A percentile compares a stretch with the other conserved stretches of the same genome.
Conservation (phyloP, 92 coral and sea anemone genomes). For the Plumapathes pennacea region DNA sequence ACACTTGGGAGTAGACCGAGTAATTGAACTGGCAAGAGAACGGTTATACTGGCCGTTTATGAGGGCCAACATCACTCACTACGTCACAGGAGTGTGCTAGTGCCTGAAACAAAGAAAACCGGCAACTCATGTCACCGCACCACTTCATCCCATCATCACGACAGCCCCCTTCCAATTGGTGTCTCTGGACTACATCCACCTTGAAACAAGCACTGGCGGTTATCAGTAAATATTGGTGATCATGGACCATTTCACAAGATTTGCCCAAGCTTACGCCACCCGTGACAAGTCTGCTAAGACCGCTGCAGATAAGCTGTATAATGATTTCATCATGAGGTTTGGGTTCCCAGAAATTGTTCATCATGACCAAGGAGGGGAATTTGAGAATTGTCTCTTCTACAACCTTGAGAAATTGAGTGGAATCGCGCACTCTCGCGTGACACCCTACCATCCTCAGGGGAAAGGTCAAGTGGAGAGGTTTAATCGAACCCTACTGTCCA, state of each 20-base stretch:
- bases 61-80: slow-evolving; percentile 33
- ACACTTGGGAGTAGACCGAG: slow-evolving; percentile 32
- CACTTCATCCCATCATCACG: slow-evolving; percentile 22
- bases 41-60: slow-evolving; percentile 39
- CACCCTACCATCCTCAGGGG: slow-evolving; percentile 54
- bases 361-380: slow-evolving; percentile 57
- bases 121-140: slow-evolving; percentile 5
- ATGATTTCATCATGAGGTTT: slow-evolving; percentile 43
- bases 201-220: slow-evolving; percentile 33
- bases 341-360: slow-evolving; percentile 45
- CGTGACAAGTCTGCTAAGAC: slow-evolving; percentile 30
- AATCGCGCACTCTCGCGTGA: slow-evolving; percentile 41
- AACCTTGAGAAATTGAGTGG: slow-evolving; percentile 58
- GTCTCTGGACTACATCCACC: slow-evolving; percentile 34
- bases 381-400: slow-evolving; percentile 55
- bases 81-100: slow-evolving; percentile 17
- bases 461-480: slow-evolving; percentile 50
- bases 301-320: slow-evolving; percentile 38
- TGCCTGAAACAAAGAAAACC: slow-evolving; percentile 41
- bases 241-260: slow-evolving; percentile 41
- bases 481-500: slow-evolving; percentile 51
- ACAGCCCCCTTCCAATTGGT: slow-evolving; percentile 48
- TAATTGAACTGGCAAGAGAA: slow-evolving; percentile 22
- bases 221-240: slow-evolving; percentile 34
- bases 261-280: slow-evolving; percentile 36